Base-by-base conservation (phyloP, 2,113 vertebrate genomes). In the Bagarius yarrelli region DNA sequence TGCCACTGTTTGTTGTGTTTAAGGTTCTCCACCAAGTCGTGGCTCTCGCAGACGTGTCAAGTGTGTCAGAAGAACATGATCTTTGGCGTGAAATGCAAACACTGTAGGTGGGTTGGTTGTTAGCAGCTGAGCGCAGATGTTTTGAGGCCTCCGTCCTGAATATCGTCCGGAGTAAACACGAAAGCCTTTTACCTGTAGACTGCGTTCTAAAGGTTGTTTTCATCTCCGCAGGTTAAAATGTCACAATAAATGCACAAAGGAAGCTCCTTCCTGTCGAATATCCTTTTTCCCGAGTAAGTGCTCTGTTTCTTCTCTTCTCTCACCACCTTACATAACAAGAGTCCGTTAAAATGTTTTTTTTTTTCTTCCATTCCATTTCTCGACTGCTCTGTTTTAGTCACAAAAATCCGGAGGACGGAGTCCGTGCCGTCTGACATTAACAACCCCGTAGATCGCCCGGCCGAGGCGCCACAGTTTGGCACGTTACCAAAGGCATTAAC, bases 31-130 rank as follows among this genome's bases (percentile, higher is more conserved):
- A 99, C 98, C 16, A 98, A 97, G 90, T 99, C 97, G 32, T 99
- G 98, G 98, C 89, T 99, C 47, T 99, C 98, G 0, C 97, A 99
- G 93, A 95, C 96, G 11, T 99, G 98, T 91, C 96, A 98, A n/a
- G 97, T 99, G 88, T 99, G 98, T 90, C 97, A 98, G 91, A 99
- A 97, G 78, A 98, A 94, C 91, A 98, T 99, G 98, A 98, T 99
- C 93, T 99, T 99, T 0, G 98, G 98, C 23, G 97, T 99, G 40
- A 99, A 99, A 90, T 99, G 98, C 90, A 99, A 99, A 91, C 95
- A 99, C 84, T 99, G 98, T 94, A 96, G 96, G 98, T 99, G 87
- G 95, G 90, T 88, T 1, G 44, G 44, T 47, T 23, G 67, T 44
- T 32, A 5, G 2, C 80, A 21, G 47, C 60, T 19, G 50, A 23